Evolutionary conservation across 2,888 invertebrate genomes (phyloP).

Genomic region (Agrenia bidenticulata): DNA sequence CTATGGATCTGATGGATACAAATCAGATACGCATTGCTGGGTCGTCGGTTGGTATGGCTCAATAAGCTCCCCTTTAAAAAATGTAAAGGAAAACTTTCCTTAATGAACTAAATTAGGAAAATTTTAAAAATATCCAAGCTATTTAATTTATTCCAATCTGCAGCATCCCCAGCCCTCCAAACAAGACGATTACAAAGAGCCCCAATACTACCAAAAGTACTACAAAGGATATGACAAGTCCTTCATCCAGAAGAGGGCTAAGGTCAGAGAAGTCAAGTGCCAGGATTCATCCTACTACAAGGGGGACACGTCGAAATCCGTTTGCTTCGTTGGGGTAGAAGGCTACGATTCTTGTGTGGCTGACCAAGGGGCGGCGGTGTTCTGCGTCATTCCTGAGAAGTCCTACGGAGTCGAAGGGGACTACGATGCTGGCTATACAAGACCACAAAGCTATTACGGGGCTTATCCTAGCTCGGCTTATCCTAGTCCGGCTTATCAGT

Average conservation of each 20-base stretch:
- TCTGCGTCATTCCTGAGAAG: slow-evolving; percentile 40
- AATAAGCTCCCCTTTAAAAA: slow-evolving; percentile 34
- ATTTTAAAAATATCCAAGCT: too few species aligned
- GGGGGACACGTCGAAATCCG: slow-evolving; percentile 32
- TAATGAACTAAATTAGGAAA: too few species aligned
- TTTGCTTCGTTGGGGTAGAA: slow-evolving; percentile 47
- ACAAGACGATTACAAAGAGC: slow-evolving; percentile 4
- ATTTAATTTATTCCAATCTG: too few species aligned
- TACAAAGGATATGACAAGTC: slow-evolving; percentile 37
- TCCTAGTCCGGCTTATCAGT: too few species aligned
- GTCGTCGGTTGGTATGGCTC: slow-evolving; percentile 48
- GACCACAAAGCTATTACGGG: slow-evolving; percentile 1
- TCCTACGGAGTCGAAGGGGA: slow-evolving; percentile 1
- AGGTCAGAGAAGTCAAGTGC: slow-evolving; percentile 40
- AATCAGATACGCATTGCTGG: slow-evolving; percentile 39
- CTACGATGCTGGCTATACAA: slow-evolving; percentile 34
- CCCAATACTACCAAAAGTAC: slow-evolving; percentile 31
- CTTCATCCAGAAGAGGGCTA: slow-evolving; percentile 42
- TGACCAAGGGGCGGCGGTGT: slow-evolving; percentile 46
- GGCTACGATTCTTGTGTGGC: slow-evolving; percentile 51
- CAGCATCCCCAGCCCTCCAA: background rate
- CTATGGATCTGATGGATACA: too few species aligned
- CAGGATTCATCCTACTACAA: slow-evolving; percentile 21
- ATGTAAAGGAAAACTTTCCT: slow-evolving; percentile 30
- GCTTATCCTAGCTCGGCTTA: slow-evolving; percentile 3